Conservation (phyloP, 2,888 invertebrate genomes). For the Resseliella maxima region DNA sequence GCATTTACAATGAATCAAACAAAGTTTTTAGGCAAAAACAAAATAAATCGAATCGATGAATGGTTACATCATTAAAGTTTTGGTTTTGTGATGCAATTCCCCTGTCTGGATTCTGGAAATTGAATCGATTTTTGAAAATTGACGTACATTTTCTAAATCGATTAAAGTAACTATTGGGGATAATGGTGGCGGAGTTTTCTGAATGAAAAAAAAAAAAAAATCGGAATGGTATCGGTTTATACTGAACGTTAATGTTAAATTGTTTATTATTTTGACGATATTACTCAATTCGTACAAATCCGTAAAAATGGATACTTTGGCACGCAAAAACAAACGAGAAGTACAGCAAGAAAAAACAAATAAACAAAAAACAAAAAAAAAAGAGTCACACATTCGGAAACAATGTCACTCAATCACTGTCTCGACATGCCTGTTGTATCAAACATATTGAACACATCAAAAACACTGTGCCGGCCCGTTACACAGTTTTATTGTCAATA, state of each 20-base stretch:
- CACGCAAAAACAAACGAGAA: not conserved
- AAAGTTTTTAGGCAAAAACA: not conserved
- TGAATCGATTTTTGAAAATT: too few relatives aligned
- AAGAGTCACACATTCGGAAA: not conserved
- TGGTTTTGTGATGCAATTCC: not conserved
- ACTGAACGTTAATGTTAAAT: too few relatives aligned
- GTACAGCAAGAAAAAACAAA: not conserved
- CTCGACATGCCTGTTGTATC: not conserved
- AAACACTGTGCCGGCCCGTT: conserved; percentile 18
- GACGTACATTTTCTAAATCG: too few relatives aligned
- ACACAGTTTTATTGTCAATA: conserved; percentile 4
- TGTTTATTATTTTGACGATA: too few relatives aligned
- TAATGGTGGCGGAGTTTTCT: too few relatives aligned
- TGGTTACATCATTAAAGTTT: conserved; percentile 36
- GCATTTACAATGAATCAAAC: not conserved
- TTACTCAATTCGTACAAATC: not conserved
- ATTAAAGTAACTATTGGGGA: too few relatives aligned
- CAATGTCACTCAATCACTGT: conserved; percentile 46
- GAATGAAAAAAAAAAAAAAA: too few relatives aligned
- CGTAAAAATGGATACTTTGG: not conserved
- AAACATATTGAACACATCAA: conserved; percentile 29
- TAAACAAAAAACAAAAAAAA: not conserved
- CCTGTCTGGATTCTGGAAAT: too few relatives aligned
- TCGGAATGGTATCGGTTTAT: not conserved
- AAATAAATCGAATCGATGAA: not conserved